These are phyloP conservation scores for Cladopsammia gracilis DNA, from an alignment of 64 coral and sea anemone genomes.

Conservation along the genomic window DNA sequence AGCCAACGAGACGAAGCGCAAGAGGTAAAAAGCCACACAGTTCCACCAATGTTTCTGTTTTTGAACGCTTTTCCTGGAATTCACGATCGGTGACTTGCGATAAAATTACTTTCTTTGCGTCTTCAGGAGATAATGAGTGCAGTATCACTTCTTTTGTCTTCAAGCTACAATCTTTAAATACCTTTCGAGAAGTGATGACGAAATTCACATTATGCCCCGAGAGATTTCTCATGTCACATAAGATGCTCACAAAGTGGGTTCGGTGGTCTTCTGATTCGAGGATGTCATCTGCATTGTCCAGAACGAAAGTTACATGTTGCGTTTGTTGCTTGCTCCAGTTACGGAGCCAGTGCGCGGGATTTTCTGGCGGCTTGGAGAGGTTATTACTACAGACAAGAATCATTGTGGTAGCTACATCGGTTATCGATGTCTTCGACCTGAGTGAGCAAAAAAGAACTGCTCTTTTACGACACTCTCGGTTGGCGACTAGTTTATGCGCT, in stretches of 20 bases:
- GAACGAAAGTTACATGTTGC: slow-evolving; percentile 12
- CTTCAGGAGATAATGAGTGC: background rate
- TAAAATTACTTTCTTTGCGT: background rate
- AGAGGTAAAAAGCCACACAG: slow-evolving; percentile 52
- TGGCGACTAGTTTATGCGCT: background rate
- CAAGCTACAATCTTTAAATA: background rate
- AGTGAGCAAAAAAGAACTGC: slow-evolving; percentile 27
- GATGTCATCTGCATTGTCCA: slow-evolving; percentile 54
- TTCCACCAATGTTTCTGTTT: slow-evolving; percentile 20
- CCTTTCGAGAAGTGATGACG: slow-evolving; percentile 41
- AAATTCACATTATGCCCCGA: slow-evolving; percentile 34
- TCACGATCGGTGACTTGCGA: background rate
- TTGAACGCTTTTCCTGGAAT: background rate
- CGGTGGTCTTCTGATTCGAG: slow-evolving; percentile 11
- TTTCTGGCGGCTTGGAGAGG: background rate
- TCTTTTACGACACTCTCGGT: background rate
- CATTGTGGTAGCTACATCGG: slow-evolving; percentile 27
- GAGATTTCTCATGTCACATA: slow-evolving; percentile 49
- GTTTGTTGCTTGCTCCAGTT: slow-evolving; percentile 48
- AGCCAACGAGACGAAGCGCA: slow-evolving; percentile 53
- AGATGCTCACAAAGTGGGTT: slow-evolving; percentile 15
- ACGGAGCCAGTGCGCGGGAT: slow-evolving; percentile 7
- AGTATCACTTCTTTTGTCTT: background rate
- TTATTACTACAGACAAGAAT: slow-evolving; percentile 26
- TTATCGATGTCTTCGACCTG: background rate